Percentiles rank a stretch among this genome's conserved stretches.
Evolutionary conservation across 30 jellyfish, hydroid and myxozoan genomes (phyloP).

Genomic region (Aurelia sp.): DNA sequence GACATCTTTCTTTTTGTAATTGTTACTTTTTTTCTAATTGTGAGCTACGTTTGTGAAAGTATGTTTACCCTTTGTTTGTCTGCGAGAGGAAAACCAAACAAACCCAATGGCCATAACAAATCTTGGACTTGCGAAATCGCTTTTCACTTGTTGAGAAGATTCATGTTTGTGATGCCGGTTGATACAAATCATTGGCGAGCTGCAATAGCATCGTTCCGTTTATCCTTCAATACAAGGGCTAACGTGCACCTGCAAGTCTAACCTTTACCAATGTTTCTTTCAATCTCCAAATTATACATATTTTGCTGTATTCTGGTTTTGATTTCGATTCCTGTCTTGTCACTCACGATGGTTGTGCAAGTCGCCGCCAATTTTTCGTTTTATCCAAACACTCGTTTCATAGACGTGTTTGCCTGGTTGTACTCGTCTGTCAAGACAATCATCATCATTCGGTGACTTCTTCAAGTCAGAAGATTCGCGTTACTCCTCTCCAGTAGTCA

Average conservation of each 20-base stretch:
- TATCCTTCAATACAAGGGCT: not conserved
- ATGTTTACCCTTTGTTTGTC: too few species aligned
- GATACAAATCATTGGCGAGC: not conserved
- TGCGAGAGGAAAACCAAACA: too few species aligned
- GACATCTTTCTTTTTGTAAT: too few species aligned
- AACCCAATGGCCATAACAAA: too few species aligned
- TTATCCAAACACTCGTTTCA: constrained; percentile 57
- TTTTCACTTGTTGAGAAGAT: not conserved
- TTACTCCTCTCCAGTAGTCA: too few species aligned
- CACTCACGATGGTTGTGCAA: constrained; percentile 43
- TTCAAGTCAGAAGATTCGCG: too few species aligned
- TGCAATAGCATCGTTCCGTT: not conserved
- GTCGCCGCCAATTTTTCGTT: constrained; percentile 28
- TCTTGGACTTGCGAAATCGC: too few species aligned
- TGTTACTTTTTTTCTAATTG: too few species aligned
- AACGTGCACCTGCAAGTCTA: constrained; percentile 6
- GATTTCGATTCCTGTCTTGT: constrained; percentile 40
- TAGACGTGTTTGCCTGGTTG: constrained; percentile 13
- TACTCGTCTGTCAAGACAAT: not conserved
- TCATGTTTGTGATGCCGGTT: not conserved
- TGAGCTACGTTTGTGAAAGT: constrained; percentile 3
- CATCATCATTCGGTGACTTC: too few species aligned
- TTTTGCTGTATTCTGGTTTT: not conserved
- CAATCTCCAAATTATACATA: constrained; percentile 12
- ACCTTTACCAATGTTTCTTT: constrained; percentile 28